Base-by-base conservation (phyloP, 2,888 invertebrate genomes). In the Pollenia amentaria region DNA sequence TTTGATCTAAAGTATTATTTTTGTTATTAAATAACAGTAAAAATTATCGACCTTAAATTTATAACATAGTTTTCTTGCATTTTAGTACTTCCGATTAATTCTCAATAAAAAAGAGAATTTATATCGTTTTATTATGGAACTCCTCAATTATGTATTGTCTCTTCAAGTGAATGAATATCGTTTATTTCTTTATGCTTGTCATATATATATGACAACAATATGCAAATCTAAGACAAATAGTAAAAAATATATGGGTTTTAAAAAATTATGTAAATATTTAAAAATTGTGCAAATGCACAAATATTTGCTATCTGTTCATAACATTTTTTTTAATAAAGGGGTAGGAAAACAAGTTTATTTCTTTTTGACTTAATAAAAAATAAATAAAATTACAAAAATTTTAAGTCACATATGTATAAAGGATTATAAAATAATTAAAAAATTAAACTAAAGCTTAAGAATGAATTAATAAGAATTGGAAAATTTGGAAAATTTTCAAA, bases 221-320 rank as follows among this genome's bases (percentile, higher is more conserved):
- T 82, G 62, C 53, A 76, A 69, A 76, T 72, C 3, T 4, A 42
- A 67, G 67, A 10, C 53, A 69, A 60, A 42, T 9, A 38, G 29
- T 29, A 6, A 29, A 46, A 57, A 42, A n/a, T 40, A 65, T 18
- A 57, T 77, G 21, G 55, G 18, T 62, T 75, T 67, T 51, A 53
- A 82, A 16, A 60, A 67, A 69, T 75, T 75, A 70, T 77, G 70
- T 53, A 77, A 83, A 83, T 62, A 62, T 69, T 38, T 40, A 42
- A 48, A 44, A 46, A 67, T 60, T 55, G 60, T 46, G 29, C 14
- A 65, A 65, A 46, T 72, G 57, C 38, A 55, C 44, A 62, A 21
- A 79, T 60, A 29, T 73, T 57, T 60, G 12, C 21, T 51, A 62
- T 40, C 44, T 44, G 18, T 16, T 51, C 3, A n/a, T 1, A 14